Evolutionary conservation across 2,113 vertebrate species (phyloP).

Genomic region (Mesocricetus auratus): DNA sequence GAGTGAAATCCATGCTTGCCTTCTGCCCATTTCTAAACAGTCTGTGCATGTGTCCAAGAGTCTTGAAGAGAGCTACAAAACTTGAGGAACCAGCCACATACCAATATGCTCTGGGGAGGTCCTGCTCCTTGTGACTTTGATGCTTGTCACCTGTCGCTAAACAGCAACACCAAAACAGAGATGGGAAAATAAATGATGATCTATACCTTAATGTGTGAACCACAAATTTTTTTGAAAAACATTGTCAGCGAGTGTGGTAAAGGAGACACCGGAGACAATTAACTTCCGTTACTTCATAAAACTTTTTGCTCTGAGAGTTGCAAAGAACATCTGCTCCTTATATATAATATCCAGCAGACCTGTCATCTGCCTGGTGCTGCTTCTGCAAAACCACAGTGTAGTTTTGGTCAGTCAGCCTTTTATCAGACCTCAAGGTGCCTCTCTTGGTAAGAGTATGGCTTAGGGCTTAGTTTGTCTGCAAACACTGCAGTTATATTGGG

Average conservation of each 20-base stretch:
- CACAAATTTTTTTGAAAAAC: slow-evolving; percentile 37
- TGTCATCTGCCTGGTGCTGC: not conserved
- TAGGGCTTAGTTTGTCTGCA: not conserved
- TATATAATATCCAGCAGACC: not conserved
- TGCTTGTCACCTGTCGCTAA: not conserved
- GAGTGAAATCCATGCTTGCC: not conserved
- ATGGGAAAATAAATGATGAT: slow-evolving; percentile 17
- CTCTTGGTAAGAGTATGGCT: not conserved
- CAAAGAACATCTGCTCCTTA: not conserved
- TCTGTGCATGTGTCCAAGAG: not conserved
- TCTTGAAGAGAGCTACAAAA: not conserved
- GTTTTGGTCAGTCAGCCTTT: not conserved
- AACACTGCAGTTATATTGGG: not conserved
- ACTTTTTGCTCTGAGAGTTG: not conserved
- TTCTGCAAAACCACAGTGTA: not conserved
- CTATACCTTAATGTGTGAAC: slow-evolving; percentile 53
- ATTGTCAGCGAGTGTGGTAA: not conserved
- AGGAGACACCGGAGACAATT: slow-evolving; percentile 73
- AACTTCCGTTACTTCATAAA: not conserved
- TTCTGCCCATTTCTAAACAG: not conserved
- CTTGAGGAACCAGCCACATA: not conserved
- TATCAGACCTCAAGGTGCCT: not conserved
- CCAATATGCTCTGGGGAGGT: not conserved
- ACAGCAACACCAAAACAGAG: not conserved
- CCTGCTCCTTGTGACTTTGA: not conserved